Evolutionary conservation across 2,797 vertebrate genomes (phyloP), one percentile per base, ranked within the genome.

Genomic region (Geotrypetes seraphini): DNA sequence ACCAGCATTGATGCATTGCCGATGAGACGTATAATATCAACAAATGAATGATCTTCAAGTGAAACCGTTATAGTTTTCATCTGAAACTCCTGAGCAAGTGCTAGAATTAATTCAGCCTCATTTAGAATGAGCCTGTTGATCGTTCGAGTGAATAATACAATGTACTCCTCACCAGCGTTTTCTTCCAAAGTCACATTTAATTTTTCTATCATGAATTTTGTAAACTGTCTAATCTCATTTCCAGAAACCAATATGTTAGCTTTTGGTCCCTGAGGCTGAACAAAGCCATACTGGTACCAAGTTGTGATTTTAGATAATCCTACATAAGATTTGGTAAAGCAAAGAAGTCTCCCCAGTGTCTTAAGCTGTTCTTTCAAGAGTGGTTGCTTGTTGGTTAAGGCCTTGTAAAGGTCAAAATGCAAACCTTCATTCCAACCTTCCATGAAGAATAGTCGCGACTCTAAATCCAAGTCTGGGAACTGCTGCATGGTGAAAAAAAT

Each of bases 221-320:
- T 74, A 49, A 99, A 97, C 60, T 92, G 91, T 4, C 91, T 84
- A 56, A 99, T 87, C 78, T 99, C 96, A 0, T 85, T 89, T 22
- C 96, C 94, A 0, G 96, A 96, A 40, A 99, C 85, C 18, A 98
- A 63, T 60, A 97, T 89, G 66, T 97, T 99, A 38, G 96, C 94
- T 65, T 97, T 99, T 0, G 95, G 92, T 4, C 95, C 95, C 55
- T 99, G 96, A 0, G 96, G 96, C 54, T 99, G 96, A 14, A 96
- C 88, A 43, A 99, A 99, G 8, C 96, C 96, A 0, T 99, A 98
- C 52, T 99, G 96, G 69, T 99, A 99, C 96, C 96, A 99, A 10
- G 93, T 97, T 28, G 95, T 96, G 80, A 86, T 81, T 75, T 99
- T 99, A 51, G 93, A 94, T 39, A 99, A 69, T 6, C 96, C 96